Base-by-base conservation (phyloP, 37 sponge, comb jelly and placozoan species). In the Crambe crambe region DNA sequence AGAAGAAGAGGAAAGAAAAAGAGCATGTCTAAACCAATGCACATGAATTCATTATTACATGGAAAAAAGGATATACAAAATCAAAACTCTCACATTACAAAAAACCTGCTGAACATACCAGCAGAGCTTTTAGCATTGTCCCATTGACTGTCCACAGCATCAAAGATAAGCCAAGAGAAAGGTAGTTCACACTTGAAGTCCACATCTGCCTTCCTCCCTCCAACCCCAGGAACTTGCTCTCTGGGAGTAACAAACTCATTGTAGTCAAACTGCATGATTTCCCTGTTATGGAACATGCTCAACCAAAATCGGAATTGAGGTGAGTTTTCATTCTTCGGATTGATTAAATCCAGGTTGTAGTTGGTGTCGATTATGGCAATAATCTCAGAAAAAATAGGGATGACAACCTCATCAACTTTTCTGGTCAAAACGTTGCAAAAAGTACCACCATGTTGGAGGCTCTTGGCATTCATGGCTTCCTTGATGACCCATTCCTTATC, bases 101-200 rank as follows among this genome's bases (percentile, higher is more conserved):
- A n/a, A n/a, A n/a, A n/a, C n/a, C n/a, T n/a, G n/a, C n/a, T n/a
- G n/a, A n/a, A n/a, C n/a, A n/a, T 40, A 76, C 60, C 76, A 41
- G 76, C 76, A 22, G 25, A 10, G 37, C 40, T 37, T 26, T 76
- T 60, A 26, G 68, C 75, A 82, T 54, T 90, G 47, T 73, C 74
- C 80, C 77, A 78, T 58, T 81, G 85, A 30, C 68, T 57, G 37
- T 95, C 90, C 34, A 95, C 43, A 12, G 81, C 42, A 25, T 84
- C 77, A 68, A 79, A 86, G 30, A 95, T 58, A 4, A 91, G 54
- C 96, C 96, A 95, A 1, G 87, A 95, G 75, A 95, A 95, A 9
- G 96, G 96, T 21, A 95, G 74, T 47, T 87, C 70, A 40, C 91
- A 95, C 31, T 69, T 39, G 36, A 74, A 82, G 31, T 79, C 87